Evolutionary conservation across 2,888 invertebrate genomes (phyloP), one percentile per base, ranked within the genome.

Genomic region (Deilephila porcellus): DNA sequence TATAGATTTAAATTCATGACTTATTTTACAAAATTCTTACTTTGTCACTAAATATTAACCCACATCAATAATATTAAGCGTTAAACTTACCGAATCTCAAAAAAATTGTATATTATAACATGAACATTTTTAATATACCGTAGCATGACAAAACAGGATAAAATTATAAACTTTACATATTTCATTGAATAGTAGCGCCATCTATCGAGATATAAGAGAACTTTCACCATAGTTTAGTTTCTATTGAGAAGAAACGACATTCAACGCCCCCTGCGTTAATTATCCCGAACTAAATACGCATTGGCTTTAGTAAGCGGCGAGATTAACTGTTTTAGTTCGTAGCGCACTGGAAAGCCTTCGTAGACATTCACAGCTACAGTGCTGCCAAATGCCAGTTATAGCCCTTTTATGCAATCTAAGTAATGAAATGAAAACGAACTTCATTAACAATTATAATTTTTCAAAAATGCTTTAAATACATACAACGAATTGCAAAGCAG

Each of bases 231-330:
- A n/a, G 63, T n/a, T 34, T 19, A n/a, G 29, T 19, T 25, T 14
- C 52, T 67, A 52, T 20, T 17, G 52, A 67, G 52, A 67, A 63
- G 20, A 52, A 45, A 25, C 0, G 25, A 17, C 6, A 67, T 25
- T 45, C 67, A 77, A 75, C 79, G 81, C 83, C 83, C 79, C 79
- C 83, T 83, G 6, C 72, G 73, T 76, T 78, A 80, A 80, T 79
- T 80, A 74, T 25, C 60, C 7, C 59, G 76, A 81, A 81, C 79
- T 80, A 78, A 75, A 76, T 76, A 25, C 25, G 45, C 45, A 45
- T 52, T 45, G 20, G 17, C 25, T 52, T 45, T 67, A 45, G 52
- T 52, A 25, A 52, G 14, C 67, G 45, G 20, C 5, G 67, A 25
- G 67, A 52, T 52, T 45, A 67, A 4, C 20, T 37, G 64, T 17